These are phyloP conservation scores for Calameuta pallipes DNA, from an alignment of 2,888 invertebrate species.

Conservation along the genomic window DNA sequence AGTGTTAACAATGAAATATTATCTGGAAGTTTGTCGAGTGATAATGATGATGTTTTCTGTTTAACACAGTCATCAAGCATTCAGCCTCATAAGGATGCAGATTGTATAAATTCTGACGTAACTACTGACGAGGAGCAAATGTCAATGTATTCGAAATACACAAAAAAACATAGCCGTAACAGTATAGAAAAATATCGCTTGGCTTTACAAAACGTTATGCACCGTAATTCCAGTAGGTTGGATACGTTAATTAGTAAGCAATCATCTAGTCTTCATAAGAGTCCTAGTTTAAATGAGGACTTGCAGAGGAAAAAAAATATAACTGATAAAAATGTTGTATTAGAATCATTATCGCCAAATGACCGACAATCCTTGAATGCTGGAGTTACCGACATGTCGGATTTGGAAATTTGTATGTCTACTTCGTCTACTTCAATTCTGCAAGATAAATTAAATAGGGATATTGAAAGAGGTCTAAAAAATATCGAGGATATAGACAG, in stretches of 20 bases:
- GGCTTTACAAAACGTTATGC: slow-evolving; percentile 19
- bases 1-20: neutral
- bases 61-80: slow-evolving; percentile 15
- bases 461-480: neutral
- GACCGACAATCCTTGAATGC: neutral
- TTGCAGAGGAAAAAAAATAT: neutral
- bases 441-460: neutral
- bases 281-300: neutral
- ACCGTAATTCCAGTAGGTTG: neutral
- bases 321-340: neutral
- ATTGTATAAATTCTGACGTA: neutral
- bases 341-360: neutral
- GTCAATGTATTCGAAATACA: slow-evolving; percentile 56
- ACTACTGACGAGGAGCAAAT: slow-evolving; percentile 27
- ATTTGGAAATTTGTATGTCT: slow-evolving; percentile 2
- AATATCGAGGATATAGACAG: neutral
- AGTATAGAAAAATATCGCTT: slow-evolving; percentile 54
- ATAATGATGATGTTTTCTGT: slow-evolving; percentile 7
- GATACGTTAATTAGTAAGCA: neutral
- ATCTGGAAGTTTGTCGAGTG: neutral
- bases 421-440: slow-evolving; percentile 3
- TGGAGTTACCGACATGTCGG: neutral
- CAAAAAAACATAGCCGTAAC: slow-evolving; percentile 38
- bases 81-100: neutral
- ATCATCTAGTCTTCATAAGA: neutral